Evolutionary conservation across 2,797 vertebrate genomes (phyloP), one percentile per base, ranked within the genome.

Genomic region (Linurgus olivaceus): DNA sequence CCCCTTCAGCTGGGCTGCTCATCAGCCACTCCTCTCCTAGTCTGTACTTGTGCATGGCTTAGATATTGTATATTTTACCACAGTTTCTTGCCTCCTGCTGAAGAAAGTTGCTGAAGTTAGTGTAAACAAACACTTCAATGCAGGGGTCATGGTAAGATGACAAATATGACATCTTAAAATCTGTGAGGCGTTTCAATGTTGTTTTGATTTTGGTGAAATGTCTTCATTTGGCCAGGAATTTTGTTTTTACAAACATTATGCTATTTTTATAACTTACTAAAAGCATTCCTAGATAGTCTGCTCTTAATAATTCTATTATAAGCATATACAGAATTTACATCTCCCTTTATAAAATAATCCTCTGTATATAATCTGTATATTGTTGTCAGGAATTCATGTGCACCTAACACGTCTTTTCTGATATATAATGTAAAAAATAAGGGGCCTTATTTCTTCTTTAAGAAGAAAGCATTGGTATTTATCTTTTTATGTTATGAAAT

Each of bases 41-140:
- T 17, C 19, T 47, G 3, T 24, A 4, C 25, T 26, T 62, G 21
- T 44, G 17, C 19, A 11, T 0, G 0, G 7, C 0, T 0, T 3
- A 77, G 40, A 10, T 57, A 18, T 71, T 58, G 50, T 51, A 13
- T 17, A 18, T 51, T 74, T 94, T 83, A 10, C n/a, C 42, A 47
- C 45, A 28, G 11, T 77, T 87, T 71, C 26, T 74, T 94, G 55
- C 45, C n/a, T 31, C 18, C 14, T 5, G 5, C 38, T 58, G 78
- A 61, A 59, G n/a, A 71, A 86, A 17, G 21, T 17, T 88, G 25
- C 45, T 3, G 1, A 85, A 68, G 18, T 75, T 83, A n/a, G 24
- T 33, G 11, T 79, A 57, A 83, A 59, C 45, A 51, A 81, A 40
- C 25, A 10, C 12, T 85, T 9, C 10, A 61, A 35, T 58, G 21